Base-by-base conservation (phyloP, 2,797 vertebrate genomes). In the Melanogrammus aeglefinus region DNA sequence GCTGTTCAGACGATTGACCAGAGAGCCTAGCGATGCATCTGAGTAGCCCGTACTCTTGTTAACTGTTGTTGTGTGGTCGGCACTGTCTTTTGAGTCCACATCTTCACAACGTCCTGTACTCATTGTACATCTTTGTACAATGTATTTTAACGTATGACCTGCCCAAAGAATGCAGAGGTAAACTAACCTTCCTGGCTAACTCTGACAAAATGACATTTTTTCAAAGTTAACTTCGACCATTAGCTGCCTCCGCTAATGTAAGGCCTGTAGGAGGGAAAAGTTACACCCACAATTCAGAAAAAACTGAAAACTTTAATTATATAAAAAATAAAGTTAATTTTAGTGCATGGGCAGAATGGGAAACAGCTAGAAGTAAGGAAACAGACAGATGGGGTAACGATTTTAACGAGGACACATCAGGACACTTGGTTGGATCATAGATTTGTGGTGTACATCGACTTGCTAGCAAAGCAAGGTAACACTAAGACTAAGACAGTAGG, bases 401-500 rank as follows among this genome's bases (percentile, higher is more conserved):
- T 8, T 71, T 31, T 71, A 29, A 33, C 31, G 29, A 71, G 31
- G 0, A 72, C 12, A 33, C 70, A 35, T 71, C 70, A 35, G 70
- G 70, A 72, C 70, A 35, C 70, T 44, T 44, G 36, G 31, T 36
- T 41, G 24, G n/a, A 75, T 75, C 36, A 66, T 66, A 66, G 63
- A 66, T 66, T 6, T 27, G 63, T 24, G n/a, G 9, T 9, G 14
- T 27, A 24, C 57, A 44, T 72, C 70, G 18, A 72, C 70, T 18
- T 4, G 27, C 70, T 33, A 35, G 4, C 70, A 7, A 13, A 72
- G 70, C 47, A 80, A 84, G 84, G 86, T 75, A 84, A 77, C 78
- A 79, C 77, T 74, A 77, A 77, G 80, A 75, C 81, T 85, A 85
- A 90, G 90, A 72, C 88, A 93, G 86, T 90, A 86, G 85, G 81